Evolutionary conservation across 2,888 invertebrate species (phyloP).

Genomic region (Aleiodes alternator): DNA sequence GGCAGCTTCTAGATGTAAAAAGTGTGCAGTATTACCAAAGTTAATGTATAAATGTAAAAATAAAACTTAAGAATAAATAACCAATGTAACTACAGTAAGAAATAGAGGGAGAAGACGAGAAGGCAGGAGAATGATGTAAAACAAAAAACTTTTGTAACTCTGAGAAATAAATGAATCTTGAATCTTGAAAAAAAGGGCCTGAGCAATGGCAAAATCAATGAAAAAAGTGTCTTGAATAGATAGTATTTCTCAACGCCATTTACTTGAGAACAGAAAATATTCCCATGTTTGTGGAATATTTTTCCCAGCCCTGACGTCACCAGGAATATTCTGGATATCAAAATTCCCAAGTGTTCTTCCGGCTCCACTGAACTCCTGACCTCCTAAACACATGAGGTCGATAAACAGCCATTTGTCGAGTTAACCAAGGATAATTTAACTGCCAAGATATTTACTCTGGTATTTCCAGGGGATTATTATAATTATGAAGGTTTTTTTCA

Average conservation of each 20-base stretch:
- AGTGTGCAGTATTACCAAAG: too few species aligned
- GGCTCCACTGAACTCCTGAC: conserved; percentile 30
- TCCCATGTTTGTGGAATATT: neutral
- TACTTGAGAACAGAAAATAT: neutral
- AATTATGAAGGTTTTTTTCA: neutral
- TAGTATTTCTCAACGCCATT: conserved; percentile 8
- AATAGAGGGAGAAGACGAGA: too few species aligned
- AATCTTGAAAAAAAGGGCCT: neutral
- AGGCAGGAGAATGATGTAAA: too few species aligned
- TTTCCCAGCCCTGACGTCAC: conserved; percentile 4
- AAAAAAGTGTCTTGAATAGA: conserved; percentile 3
- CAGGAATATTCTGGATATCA: conserved; percentile 15
- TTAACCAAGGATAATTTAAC: conserved; percentile 13
- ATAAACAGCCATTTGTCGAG: neutral
- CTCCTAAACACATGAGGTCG: conserved; percentile 19
- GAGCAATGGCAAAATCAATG: neutral
- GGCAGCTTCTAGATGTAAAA: too few species aligned
- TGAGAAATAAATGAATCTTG: too few species aligned
- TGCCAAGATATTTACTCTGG: conserved; percentile 9
- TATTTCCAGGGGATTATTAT: neutral
- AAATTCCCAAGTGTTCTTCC: conserved; percentile 14
- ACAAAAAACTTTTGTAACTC: too few species aligned
- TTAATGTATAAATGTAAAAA: too few species aligned
- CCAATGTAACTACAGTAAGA: too few species aligned
- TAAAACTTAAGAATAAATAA: too few species aligned